These are phyloP conservation scores for Notothenia coriiceps DNA, from an alignment of 2,113 vertebrate species.

Conservation along the genomic window DNA sequence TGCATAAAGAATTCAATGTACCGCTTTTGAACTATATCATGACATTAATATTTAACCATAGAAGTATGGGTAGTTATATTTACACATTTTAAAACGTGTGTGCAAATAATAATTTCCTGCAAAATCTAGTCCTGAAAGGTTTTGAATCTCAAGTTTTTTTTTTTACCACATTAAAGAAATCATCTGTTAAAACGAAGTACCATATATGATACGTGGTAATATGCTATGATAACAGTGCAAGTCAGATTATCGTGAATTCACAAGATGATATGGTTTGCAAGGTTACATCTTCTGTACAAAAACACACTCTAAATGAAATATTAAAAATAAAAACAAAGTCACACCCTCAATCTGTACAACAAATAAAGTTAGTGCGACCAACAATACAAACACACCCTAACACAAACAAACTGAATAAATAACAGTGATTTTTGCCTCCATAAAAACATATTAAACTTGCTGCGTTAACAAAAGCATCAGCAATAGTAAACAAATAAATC, in stretches of 20 bases:
- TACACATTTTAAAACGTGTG: conserved; percentile 32
- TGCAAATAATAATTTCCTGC: conserved; percentile 32
- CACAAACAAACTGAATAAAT: conserved; percentile 35
- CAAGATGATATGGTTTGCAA: conserved; percentile 31
- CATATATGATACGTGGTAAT: conserved; percentile 6
- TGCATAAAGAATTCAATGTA: conserved; percentile 88
- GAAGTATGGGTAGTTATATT: conserved; percentile 4
- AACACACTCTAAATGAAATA: conserved; percentile 64
- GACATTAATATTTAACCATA: conserved; percentile 13
- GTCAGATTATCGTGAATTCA: conserved; percentile 45
- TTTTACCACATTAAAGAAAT: not conserved
- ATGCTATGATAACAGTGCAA: conserved; percentile 48
- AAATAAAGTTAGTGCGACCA: conserved; percentile 53
- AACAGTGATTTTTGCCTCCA: conserved; percentile 42
- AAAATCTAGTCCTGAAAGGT: conserved; percentile 28
- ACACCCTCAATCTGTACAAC: conserved; percentile 64
- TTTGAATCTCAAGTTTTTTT: no score
- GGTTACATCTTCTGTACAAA: conserved; percentile 60
- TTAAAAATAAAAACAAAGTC: conserved; percentile 41
- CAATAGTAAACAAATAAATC: conserved; percentile 63
- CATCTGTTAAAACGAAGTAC: not conserved
- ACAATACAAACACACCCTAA: conserved; percentile 39
- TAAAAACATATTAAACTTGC: conserved; percentile 46
- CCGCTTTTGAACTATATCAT: conserved; percentile 14
- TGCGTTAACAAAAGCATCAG: conserved; percentile 56